Percentiles rank a stretch among this genome's conserved stretches.
Conservation (phyloP, 1,140 invertebrate genomes). For the Zelostemma sp. region DNA sequence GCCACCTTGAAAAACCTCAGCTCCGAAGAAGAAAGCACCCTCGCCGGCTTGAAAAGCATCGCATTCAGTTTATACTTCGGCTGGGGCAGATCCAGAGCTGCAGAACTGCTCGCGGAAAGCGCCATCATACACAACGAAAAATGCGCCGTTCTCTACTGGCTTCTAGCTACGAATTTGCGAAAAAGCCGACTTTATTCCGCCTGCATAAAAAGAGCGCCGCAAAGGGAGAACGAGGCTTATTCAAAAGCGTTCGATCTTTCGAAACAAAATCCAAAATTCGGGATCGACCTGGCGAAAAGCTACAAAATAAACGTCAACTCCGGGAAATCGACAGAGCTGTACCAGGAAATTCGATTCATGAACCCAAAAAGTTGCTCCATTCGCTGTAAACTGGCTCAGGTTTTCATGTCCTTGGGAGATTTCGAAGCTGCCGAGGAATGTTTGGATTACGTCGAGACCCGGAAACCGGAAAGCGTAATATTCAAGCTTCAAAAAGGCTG, state of each 20-base stretch:
- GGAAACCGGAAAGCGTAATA: neutral
- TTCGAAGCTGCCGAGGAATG: constrained; percentile 11
- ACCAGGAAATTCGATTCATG: neutral
- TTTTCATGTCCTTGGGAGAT: neutral
- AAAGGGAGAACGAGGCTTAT: neutral
- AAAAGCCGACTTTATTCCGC: too few relatives aligned
- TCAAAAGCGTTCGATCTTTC: constrained; percentile 4
- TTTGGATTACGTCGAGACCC: neutral
- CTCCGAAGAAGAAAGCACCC: too few relatives aligned
- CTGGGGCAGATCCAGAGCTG: too few relatives aligned
- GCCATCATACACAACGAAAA: too few relatives aligned
- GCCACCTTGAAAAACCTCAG: too few relatives aligned
- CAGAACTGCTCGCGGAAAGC: too few relatives aligned
- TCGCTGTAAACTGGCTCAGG: neutral
- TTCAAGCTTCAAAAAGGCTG: constrained; percentile 6
- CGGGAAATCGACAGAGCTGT: neutral
- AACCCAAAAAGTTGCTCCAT: neutral
- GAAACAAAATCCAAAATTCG: neutral
- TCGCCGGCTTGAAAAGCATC: too few relatives aligned
- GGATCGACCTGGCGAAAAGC: neutral
- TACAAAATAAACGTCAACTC: neutral
- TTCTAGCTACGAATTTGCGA: too few relatives aligned
- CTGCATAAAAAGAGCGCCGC: too few relatives aligned
- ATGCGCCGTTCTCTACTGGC: too few relatives aligned
- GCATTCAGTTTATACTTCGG: too few relatives aligned